A percentile compares a stretch with the other conserved stretches of the same genome.
Evolutionary conservation across 2,888 invertebrate species (phyloP).

Genomic region (Nematopogon swammerdamellus): DNA sequence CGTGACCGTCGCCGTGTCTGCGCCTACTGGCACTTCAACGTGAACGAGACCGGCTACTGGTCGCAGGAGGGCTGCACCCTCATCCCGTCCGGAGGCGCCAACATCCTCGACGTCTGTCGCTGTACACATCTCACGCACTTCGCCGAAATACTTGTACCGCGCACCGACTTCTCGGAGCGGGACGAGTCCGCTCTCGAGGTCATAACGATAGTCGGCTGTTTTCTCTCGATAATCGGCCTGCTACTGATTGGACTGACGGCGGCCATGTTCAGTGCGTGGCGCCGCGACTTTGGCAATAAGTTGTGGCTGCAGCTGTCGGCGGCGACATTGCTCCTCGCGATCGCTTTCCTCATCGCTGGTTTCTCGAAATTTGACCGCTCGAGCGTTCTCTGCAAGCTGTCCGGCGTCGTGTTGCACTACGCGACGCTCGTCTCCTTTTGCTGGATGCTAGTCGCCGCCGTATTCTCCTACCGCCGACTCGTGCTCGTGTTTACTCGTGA

Average conservation of each 20-base stretch:
- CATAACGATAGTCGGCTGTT: slow-evolving; percentile 49
- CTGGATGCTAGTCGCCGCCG: slow-evolving; percentile 71
- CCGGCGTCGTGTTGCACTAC: slow-evolving; percentile 63
- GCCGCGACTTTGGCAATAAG: slow-evolving; percentile 60
- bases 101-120: slow-evolving; percentile 42
- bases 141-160: slow-evolving; percentile 48
- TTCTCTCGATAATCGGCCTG: slow-evolving; percentile 49
- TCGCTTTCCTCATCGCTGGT: slow-evolving; percentile 32
- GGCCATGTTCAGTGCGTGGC: slow-evolving; percentile 53
- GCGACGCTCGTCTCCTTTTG: slow-evolving; percentile 63
- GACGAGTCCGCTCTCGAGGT: slow-evolving; percentile 39
- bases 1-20: slow-evolving; percentile 38
- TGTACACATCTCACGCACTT: slow-evolving; percentile 60
- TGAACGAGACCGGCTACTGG: slow-evolving; percentile 43
- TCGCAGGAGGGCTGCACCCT: slow-evolving; percentile 50
- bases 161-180: slow-evolving; percentile 27
- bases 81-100: slow-evolving; percentile 22
- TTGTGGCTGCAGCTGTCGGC: slow-evolving; percentile 56
- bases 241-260: slow-evolving; percentile 50
- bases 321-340: slow-evolving; percentile 41
- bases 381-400: slow-evolving; percentile 45
- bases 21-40: slow-evolving; percentile 54
- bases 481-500: slow-evolving; percentile 62
- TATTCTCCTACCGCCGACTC: slow-evolving; percentile 63
- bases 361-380: slow-evolving; percentile 30